Evolutionary conservation across 2,113 vertebrate genomes (phyloP), one percentile per base, ranked within the genome.

Genomic region (Lepidothrix coronata): DNA sequence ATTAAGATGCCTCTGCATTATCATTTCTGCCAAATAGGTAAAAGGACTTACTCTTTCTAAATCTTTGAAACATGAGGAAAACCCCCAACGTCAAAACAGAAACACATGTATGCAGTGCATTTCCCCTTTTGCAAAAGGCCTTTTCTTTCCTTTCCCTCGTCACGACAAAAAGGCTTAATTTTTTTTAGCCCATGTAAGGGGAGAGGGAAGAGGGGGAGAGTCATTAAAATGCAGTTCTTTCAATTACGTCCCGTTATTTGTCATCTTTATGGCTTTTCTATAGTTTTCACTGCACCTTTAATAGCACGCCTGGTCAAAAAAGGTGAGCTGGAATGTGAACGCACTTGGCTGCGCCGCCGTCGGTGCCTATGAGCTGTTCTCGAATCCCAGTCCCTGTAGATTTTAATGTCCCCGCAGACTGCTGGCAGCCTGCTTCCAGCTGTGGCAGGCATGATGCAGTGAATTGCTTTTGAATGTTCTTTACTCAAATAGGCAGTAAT

Each of bases 401-500:
- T 98, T 98, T 99, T 98, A 98, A 98, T 98, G 98, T 98, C 98
- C 98, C 98, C 66, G 91, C 98, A 98, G 98, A 98, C 98, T 98
- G 97, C 98, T 98, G 98, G 98, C 98, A 98, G 98, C 98, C 98
- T 98, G 99, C 99, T 99, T 99, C 99, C 99, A 99, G 99, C 99
- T 99, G 99, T 98, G 98, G 98, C 99, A 98, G 98, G 98, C 98
- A 98, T 98, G 98, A 98, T 98, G 98, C 98, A 98, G 98, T 98
- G 98, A 99, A 99, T 99, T 99, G 99, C 99, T 99, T 99, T 99
- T 99, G 98, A 99, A 99, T 99, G 98, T 99, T 99, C 98, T 98
- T 99, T 98, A 98, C 99, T 99, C 99, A 99, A 99, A 99, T 99
- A 99, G 99, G 99, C 98, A 98, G 99, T 99, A 99, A 99, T 99